phyloP scores from a whole-genome alignment of 2,797 vertebrate genomes.

The Cyprinella venusta region DNA sequence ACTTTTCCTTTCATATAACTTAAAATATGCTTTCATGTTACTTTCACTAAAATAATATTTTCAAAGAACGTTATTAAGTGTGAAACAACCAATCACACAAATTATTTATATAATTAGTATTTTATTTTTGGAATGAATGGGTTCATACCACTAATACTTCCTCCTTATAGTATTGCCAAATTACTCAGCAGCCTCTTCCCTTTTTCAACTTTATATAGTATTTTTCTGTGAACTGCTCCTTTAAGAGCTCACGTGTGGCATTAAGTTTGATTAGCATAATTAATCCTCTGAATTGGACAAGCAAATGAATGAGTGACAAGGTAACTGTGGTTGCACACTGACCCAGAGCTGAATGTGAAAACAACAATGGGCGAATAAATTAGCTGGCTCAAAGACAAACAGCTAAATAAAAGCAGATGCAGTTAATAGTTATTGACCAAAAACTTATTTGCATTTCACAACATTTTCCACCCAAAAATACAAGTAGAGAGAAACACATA shows the following conservation, averaged over 20 bases:
- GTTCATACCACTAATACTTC: neutral
- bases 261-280: conserved; percentile 48
- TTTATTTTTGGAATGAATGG: neutral
- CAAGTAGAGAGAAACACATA: conserved; percentile 12
- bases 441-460: conserved; percentile 24
- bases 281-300: conserved; percentile 46
- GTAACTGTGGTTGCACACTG: conserved; percentile 45
- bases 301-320: conserved; percentile 48
- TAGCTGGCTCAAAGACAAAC: conserved; percentile 38
- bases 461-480: conserved; percentile 2
- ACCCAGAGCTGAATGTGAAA: conserved; percentile 38
- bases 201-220: conserved; percentile 1
- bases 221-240: conserved; percentile 30
- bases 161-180: neutral
- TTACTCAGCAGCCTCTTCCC: neutral
- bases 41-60: too few species aligned
- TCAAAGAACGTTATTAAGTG: neutral
- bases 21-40: too few species aligned
- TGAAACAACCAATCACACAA: neutral
- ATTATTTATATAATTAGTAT: neutral
- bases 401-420: neutral
- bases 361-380: conserved; percentile 46
- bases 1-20: too few species aligned
- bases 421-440: conserved; percentile 24
- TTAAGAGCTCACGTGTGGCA: conserved; percentile 41